A percentile compares a stretch with the other conserved stretches of the same genome.
Conservation (phyloP, 2,797 vertebrate genomes). For the Melanotaenia parkinsoni region DNA sequence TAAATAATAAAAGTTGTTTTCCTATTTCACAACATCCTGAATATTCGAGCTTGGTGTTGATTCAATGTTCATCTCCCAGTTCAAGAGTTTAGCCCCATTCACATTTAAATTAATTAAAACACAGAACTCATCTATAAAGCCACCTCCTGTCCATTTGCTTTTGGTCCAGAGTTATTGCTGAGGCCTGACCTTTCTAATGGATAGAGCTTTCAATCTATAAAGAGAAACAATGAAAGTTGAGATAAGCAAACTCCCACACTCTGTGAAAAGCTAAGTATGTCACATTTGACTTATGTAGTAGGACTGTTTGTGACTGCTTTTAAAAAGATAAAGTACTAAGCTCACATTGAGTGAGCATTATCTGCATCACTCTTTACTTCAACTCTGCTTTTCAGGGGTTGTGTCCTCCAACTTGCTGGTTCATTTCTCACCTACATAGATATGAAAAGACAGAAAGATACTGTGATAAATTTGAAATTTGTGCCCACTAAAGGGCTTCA, state of each 20-base stretch:
- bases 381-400: conserved; percentile 2
- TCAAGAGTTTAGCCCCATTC: conserved; percentile 14
- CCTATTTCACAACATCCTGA: conserved; percentile 7
- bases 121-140: conserved; percentile 12
- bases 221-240: conserved; percentile 38
- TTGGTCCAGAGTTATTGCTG: conserved; percentile 26
- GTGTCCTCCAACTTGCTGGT: conserved; percentile 12
- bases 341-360: conserved; percentile 24
- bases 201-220: conserved; percentile 13
- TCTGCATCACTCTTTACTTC: conserved; percentile 1
- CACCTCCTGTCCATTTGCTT: conserved; percentile 20
- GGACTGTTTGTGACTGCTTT: conserved; percentile 29
- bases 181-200: conserved; percentile 16
- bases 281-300: conserved; percentile 17
- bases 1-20: conserved; percentile 9
- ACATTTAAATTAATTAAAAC: conserved; percentile 28
- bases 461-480: conserved; percentile 25
- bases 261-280: conserved; percentile 9
- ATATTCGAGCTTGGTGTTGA: conserved; percentile 11
- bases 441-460: conserved; percentile 24
- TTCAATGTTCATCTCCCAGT: conserved; percentile 15
- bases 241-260: conserved; percentile 33
- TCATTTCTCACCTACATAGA: conserved; percentile 31
- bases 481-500: conserved; percentile 3
- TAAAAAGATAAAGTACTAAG: conserved; percentile 28